These are phyloP conservation scores for Polypterus senegalus DNA, from an alignment of 2,113 vertebrate genomes.

Conservation along the genomic window DNA sequence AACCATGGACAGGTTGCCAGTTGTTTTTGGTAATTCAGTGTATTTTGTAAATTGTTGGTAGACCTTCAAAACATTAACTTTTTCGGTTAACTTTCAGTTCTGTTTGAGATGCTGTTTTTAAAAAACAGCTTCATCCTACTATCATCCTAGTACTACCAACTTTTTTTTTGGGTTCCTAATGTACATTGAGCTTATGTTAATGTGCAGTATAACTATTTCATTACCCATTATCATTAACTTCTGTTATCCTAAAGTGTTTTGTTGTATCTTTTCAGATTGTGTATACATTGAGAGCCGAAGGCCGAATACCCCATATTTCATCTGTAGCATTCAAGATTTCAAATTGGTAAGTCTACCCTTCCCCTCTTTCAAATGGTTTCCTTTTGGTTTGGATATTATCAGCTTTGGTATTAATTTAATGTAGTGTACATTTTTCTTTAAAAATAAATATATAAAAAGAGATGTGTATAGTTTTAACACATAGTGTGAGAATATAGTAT, in stretches of 20 bases:
- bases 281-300: conserved; percentile 96
- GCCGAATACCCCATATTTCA: conserved; percentile 97
- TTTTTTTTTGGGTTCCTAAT: conserved; percentile 10
- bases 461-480: too few relatives aligned
- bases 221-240: conserved; percentile 11
- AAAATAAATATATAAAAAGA: too few relatives aligned
- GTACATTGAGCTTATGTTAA: conserved; percentile 7
- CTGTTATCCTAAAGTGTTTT: conserved; percentile 24
- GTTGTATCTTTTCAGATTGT: conserved; percentile 74
- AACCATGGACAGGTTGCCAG: too few relatives aligned
- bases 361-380: neutral
- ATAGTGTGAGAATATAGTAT: too few relatives aligned
- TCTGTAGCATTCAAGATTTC: conserved; percentile 99
- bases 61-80: too few relatives aligned
- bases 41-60: too few relatives aligned
- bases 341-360: conserved; percentile 83
- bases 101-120: conserved; percentile 16
- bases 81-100: too few relatives aligned
- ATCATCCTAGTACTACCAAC: neutral
- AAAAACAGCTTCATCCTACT: conserved; percentile 22
- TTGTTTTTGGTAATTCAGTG: too few relatives aligned
- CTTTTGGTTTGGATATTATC: too few relatives aligned
- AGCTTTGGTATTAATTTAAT: too few relatives aligned
- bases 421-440: too few relatives aligned
- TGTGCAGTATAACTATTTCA: too few relatives aligned